These are phyloP conservation scores for Podarcis siculus DNA, from an alignment of 2,797 vertebrate species.

Conservation along the genomic window DNA sequence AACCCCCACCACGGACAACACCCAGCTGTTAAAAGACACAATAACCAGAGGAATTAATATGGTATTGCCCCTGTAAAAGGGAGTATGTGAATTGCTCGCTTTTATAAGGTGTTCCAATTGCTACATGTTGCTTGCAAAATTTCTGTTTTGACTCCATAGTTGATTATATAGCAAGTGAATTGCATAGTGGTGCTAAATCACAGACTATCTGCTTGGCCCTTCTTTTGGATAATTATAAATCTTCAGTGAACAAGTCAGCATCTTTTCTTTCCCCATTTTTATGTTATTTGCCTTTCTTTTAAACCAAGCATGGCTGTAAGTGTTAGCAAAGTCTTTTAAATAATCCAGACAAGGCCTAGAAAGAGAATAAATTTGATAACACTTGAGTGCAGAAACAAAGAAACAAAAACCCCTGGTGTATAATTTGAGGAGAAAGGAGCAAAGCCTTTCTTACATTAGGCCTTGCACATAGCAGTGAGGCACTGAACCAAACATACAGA, in stretches of 20 bases:
- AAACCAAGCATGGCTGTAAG: background rate
- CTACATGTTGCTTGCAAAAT: background rate
- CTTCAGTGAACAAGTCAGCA: background rate
- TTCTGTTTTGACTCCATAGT: background rate
- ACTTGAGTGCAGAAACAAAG: too few relatives aligned
- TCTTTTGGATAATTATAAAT: background rate
- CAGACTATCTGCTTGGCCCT: background rate
- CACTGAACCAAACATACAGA: background rate
- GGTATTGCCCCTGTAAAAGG: background rate
- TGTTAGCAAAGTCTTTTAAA: too few relatives aligned
- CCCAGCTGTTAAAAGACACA: background rate
- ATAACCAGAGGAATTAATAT: background rate
- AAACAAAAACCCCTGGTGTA: too few relatives aligned
- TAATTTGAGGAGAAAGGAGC: too few relatives aligned
- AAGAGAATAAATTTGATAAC: too few relatives aligned
- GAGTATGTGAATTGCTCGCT: background rate
- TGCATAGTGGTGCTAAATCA: background rate
- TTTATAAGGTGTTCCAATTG: background rate
- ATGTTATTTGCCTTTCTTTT: conserved; percentile 2
- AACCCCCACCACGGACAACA: background rate
- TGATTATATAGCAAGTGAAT: conserved; percentile 3
- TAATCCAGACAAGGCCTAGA: too few relatives aligned
- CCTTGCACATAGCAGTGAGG: background rate
- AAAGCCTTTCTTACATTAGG: too few relatives aligned
- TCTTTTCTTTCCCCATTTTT: background rate